Evolutionary conservation across 2,888 invertebrate genomes (phyloP), one percentile per base, ranked within the genome.

Genomic region (Oithona nana): DNA sequence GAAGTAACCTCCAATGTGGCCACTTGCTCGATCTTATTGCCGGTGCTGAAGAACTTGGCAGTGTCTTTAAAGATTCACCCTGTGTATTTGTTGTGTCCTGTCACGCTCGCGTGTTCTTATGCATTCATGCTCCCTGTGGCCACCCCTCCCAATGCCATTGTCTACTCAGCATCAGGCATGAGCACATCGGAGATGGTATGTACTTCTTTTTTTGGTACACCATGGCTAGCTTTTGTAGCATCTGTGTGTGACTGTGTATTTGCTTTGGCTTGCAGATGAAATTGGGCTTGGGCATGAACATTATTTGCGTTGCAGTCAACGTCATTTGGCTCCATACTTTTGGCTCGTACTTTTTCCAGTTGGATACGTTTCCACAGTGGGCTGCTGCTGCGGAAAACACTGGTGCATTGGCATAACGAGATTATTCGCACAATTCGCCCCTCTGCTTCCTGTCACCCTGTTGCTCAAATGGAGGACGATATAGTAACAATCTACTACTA

Each of bases 111-210:
- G 2, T 88, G 89, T 71, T 90, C 90, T 61, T 89, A 89, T 77
- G 89, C 78, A 28, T 78, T 92, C 79, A 89, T 89, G 78, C 78
- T 94, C 73, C 93, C 92, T 0, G 92, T 93, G 16, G 92, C 90
- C 57, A 93, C 93, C 0, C 92, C 93, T 1, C 92, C 93, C 20
- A 94, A 94, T 74, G 93, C 94, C 2, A 87, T 95, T 64, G 90
- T 87, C 0, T 86, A 86, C 24, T 86, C 85, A 0, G 85, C 86
- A 13, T 85, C 84, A 1, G 81, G 83, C 68, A 86, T 88, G 74
- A 81, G 80, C 66, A 84, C 86, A 6, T 60, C 54, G 20, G 54
- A 54, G 22, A 54, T 54, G 54, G 54, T 54, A 26, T 24, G 54
- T 4, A 24, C 39, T 39, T 11, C 6, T 39, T 39, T 39, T 11